These are phyloP conservation scores for Drosophila burlai DNA, from an alignment of 1,140 invertebrate species.

Conservation along the genomic window DNA sequence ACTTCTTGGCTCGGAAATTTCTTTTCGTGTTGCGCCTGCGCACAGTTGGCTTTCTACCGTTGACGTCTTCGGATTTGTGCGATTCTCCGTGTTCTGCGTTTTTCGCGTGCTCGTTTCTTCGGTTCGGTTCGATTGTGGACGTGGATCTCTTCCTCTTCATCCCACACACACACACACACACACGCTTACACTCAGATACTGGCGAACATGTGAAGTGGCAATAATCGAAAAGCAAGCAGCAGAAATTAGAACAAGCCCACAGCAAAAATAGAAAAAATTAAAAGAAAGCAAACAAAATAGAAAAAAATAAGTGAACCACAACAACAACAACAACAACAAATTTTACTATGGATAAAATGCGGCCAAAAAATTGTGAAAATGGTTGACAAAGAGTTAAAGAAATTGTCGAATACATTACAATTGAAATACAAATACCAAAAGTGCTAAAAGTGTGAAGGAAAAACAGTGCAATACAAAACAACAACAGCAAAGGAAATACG, in stretches of 20 bases:
- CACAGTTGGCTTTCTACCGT: conserved; percentile 85
- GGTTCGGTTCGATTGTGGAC: conserved; percentile 64
- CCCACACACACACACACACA: conserved; percentile 9
- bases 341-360: conserved; percentile 60
- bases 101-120: conserved; percentile 61
- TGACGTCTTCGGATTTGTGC: conserved; percentile 84
- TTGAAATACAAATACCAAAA: conserved; percentile 25
- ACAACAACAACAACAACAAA: conserved; percentile 32
- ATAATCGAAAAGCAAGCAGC: conserved; percentile 73
- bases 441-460: conserved; percentile 48
- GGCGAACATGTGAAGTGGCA: conserved; percentile 54
- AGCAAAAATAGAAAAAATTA: conserved; percentile 42
- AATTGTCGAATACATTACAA: conserved; percentile 49
- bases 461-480: conserved; percentile 62
- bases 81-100: conserved; percentile 41
- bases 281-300: no score
- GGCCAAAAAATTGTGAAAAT: conserved; percentile 79
- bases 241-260: conserved; percentile 72
- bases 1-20: conserved; percentile 78
- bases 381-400: conserved; percentile 66
- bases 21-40: conserved; percentile 83
- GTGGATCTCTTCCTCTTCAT: conserved; percentile 63
- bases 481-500: conserved; percentile 75
- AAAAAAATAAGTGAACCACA: conserved; percentile 30
- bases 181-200: conserved; percentile 16